Conservation (phyloP, 1,140 invertebrate species). For the Ceratina japonica region DNA sequence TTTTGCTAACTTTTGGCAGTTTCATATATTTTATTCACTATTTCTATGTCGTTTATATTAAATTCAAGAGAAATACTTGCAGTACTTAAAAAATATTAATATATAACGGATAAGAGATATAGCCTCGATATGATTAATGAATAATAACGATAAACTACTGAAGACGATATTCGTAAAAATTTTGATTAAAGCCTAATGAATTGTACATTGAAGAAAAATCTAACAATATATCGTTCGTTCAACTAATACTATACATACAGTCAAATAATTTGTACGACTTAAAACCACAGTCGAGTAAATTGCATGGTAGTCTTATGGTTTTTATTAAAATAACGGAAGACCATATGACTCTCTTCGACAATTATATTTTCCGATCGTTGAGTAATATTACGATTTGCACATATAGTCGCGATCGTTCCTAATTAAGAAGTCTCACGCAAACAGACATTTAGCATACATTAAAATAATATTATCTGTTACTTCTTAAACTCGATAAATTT, state of each 20-base stretch:
- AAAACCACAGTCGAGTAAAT: conserved; percentile 4
- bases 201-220: conserved; percentile 10
- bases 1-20: not conserved
- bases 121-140: not conserved
- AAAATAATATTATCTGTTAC: conserved; percentile 6
- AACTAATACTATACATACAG: not conserved
- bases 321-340: not conserved
- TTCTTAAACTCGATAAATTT: not conserved
- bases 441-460: conserved; percentile 2
- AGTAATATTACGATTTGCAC: too few relatives aligned
- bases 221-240: not conserved
- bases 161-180: not conserved
- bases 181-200: conserved; percentile 2
- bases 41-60: not conserved
- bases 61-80: conserved; percentile 18
- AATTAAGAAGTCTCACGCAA: too few relatives aligned
- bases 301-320: not conserved
- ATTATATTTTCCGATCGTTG: not conserved
- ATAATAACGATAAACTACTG: not conserved
- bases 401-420: too few relatives aligned
- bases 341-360: not conserved
- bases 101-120: not conserved
- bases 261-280: not conserved
- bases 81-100: not conserved
- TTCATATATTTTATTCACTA: conserved; percentile 4